These are phyloP conservation scores for Caligus rogercresseyi DNA, from an alignment of 1,140 invertebrate genomes.

Conservation along the genomic window DNA sequence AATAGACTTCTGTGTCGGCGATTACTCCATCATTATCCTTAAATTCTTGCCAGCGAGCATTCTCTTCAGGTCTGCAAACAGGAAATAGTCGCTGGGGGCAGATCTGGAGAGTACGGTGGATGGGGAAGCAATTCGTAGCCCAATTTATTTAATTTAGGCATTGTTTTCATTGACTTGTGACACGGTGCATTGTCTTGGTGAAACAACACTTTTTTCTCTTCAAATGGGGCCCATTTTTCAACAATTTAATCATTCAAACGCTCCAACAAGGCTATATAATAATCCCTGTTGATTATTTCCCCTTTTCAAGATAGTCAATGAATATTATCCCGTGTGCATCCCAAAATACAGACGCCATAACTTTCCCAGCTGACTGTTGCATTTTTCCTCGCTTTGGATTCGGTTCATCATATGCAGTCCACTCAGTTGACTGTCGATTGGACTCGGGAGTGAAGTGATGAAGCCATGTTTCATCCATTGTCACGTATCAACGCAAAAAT, in stretches of 20 bases:
- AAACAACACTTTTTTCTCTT: background rate
- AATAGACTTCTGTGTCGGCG: background rate
- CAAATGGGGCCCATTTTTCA: background rate
- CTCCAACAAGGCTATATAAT: background rate
- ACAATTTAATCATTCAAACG: background rate
- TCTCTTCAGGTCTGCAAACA: background rate
- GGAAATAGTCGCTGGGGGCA: background rate
- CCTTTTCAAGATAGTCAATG: background rate
- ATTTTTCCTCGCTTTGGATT: background rate
- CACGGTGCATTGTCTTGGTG: background rate
- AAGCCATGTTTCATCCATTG: background rate
- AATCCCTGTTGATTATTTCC: background rate
- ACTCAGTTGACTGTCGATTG: background rate
- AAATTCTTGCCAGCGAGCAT: background rate
- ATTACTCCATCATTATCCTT: background rate
- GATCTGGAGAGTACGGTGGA: background rate
- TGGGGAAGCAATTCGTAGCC: background rate
- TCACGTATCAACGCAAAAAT: background rate
- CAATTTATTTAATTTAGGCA: no score
- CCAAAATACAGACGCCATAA: background rate
- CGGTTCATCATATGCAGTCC: background rate
- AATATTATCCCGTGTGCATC: background rate
- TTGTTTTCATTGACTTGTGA: background rate
- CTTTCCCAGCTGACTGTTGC: background rate
- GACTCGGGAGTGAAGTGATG: background rate